phyloP scores from a whole-genome alignment of 1,140 invertebrate species.

The Drosophila oshimai region DNA sequence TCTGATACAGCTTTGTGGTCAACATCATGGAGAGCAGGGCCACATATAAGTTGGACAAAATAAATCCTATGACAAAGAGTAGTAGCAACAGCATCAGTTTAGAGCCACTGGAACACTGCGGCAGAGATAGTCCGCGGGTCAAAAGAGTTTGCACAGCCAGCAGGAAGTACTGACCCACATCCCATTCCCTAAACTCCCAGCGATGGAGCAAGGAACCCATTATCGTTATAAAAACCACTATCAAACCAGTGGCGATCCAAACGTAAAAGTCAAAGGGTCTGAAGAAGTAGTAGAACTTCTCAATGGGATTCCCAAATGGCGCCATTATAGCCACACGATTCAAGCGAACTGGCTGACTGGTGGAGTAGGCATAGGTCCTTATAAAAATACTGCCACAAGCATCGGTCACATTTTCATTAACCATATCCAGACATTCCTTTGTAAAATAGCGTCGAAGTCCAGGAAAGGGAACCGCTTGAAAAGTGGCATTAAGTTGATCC shows the following conservation, averaged over 20 bases:
- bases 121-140: slow-evolving; percentile 3
- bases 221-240: slow-evolving; percentile 9
- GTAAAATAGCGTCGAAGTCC: slow-evolving; percentile 17
- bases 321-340: slow-evolving; percentile 42
- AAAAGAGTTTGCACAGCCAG: slow-evolving; percentile 35
- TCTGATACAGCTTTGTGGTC: slow-evolving; percentile 39
- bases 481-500: slow-evolving; percentile 11
- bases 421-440: slow-evolving; percentile 6
- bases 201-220: slow-evolving; percentile 36
- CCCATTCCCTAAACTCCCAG: neutral
- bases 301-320: slow-evolving; percentile 42
- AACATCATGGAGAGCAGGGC: slow-evolving; percentile 44
- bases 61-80: slow-evolving; percentile 26
- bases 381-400: slow-evolving; percentile 44
- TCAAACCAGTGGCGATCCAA: slow-evolving; percentile 4
- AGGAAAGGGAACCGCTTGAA: slow-evolving; percentile 1
- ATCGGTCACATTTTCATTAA: neutral
- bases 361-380: slow-evolving; percentile 18
- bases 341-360: slow-evolving; percentile 24
- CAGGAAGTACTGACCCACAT: slow-evolving; percentile 42
- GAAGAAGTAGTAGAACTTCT: slow-evolving; percentile 44
- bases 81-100: slow-evolving; percentile 9
- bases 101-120: neutral
- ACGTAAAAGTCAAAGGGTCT: slow-evolving; percentile 26
- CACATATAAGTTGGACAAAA: slow-evolving; percentile 32